Base-by-base conservation (phyloP, 2,113 vertebrate genomes). In the Pholis gunnellus region DNA sequence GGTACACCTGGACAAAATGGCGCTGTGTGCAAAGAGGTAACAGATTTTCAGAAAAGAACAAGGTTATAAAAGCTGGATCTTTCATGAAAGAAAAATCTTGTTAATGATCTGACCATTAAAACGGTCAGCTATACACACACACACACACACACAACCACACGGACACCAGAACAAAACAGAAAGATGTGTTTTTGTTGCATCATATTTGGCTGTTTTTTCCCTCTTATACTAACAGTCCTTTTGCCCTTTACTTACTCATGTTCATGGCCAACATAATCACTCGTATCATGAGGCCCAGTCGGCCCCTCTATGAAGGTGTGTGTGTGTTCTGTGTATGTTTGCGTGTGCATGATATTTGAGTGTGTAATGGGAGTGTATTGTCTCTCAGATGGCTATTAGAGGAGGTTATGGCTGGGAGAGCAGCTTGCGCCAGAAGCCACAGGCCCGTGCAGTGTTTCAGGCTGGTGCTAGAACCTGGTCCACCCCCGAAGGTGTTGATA, bases 391-490 rank as follows among this genome's bases (percentile, higher is more conserved):
- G 73, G 44, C 81, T 84, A 42, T 38, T 92, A 93, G 94, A 88
- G 94, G 94, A 10, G 11, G 85, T 88, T 92, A 17, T 81, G 94
- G 90, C 86, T 93, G 93, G 93, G 92, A 93, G 69, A 93, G 77
- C 90, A 94, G 93, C 82, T 93, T 95, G 72, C 93, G 95, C 50
- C 93, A 94, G 93, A 94, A 89, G 85, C 94, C 94, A 60, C 89
- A 83, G 68, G 86, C 92, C 82, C 94, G 95, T 31, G 87, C 90
- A 67, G 44, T 95, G 83, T 96, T 93, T 94, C 95, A 96, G 94
- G 95, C 94, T 80, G 95, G 94, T 83, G 78, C 59, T 57, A 85
- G 67, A 68, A 82, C 81, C 84, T 89, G 93, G 92, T 81, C 65
- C 82, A 87, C 90, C 71, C 87, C 89, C 61, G 2, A 72, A 72